A percentile compares a stretch with the other conserved stretches of the same genome.
phyloP scores from a whole-genome alignment of 2,797 vertebrate species.

The Erithacus rubecula region DNA sequence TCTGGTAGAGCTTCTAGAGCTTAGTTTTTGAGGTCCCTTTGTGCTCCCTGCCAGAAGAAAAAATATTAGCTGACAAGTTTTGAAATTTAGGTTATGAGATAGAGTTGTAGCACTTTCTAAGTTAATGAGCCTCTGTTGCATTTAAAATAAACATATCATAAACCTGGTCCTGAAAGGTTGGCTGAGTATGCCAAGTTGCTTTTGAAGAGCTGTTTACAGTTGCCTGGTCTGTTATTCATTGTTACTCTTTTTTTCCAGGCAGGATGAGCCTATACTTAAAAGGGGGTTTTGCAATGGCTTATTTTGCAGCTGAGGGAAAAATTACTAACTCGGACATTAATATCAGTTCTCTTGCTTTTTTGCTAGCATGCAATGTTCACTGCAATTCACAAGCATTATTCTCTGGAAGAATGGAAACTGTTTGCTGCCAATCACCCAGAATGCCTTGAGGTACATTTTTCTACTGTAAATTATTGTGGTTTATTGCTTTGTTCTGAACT shows the following conservation, averaged over 20 bases:
- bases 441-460: slow-evolving; percentile 87
- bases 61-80: background rate
- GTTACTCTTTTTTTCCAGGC: background rate
- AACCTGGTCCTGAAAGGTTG: background rate
- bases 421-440: slow-evolving; percentile 90
- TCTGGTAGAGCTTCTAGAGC: background rate
- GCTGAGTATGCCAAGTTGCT: background rate
- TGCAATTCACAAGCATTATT: slow-evolving; percentile 95
- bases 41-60: background rate
- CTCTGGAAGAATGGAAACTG: slow-evolving; percentile 91
- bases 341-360: slow-evolving; percentile 37
- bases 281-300: background rate
- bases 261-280: background rate
- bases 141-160: background rate
- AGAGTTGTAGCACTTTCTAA: background rate
- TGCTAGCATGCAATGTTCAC: slow-evolving; percentile 93
- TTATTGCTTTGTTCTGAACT: slow-evolving; percentile 50
- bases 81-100: background rate
- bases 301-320: background rate
- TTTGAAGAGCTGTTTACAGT: background rate
- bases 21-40: background rate
- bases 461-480: slow-evolving; percentile 27
- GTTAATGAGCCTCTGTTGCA: background rate
- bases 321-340: slow-evolving; percentile 1
- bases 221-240: background rate